Conservation (phyloP, 2,797 vertebrate genomes). For the Malurus leucopterus region DNA sequence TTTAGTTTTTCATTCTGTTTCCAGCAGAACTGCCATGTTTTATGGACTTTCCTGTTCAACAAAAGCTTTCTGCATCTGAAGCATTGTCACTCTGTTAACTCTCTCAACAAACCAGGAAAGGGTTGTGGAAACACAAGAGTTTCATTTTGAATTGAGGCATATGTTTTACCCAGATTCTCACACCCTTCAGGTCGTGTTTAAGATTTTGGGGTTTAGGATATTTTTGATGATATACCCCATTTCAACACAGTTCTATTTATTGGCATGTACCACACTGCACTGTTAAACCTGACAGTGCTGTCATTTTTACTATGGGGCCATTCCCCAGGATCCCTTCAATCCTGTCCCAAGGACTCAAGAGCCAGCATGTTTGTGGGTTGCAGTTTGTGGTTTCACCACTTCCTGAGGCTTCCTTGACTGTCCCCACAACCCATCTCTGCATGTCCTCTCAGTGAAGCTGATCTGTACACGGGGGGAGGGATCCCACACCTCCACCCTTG, state of each 20-base stretch:
- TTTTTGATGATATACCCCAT: not conserved
- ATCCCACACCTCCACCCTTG: not conserved
- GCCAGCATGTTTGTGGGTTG: not conserved
- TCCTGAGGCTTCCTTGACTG: not conserved
- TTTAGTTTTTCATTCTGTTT: not conserved
- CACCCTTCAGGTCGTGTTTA: not conserved
- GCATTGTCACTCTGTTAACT: not conserved
- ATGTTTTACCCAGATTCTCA: not conserved
- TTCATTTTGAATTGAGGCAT: not conserved
- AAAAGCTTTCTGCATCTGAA: not conserved
- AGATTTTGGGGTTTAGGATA: not conserved
- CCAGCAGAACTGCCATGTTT: not conserved
- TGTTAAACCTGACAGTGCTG: not conserved
- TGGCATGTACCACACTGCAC: not conserved
- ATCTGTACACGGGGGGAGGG: rapidly evolving
- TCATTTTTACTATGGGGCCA: not conserved
- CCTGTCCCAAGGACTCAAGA: not conserved
- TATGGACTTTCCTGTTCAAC: not conserved
- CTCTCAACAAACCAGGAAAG: not conserved
- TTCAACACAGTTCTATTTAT: not conserved
- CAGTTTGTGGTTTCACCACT: not conserved
- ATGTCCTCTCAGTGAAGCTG: not conserved
- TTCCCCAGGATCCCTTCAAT: not conserved
- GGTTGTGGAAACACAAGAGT: not conserved
- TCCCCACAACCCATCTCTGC: not conserved